Conservation (phyloP, 2,888 invertebrate genomes). For the Melinaea marsaeus region DNA sequence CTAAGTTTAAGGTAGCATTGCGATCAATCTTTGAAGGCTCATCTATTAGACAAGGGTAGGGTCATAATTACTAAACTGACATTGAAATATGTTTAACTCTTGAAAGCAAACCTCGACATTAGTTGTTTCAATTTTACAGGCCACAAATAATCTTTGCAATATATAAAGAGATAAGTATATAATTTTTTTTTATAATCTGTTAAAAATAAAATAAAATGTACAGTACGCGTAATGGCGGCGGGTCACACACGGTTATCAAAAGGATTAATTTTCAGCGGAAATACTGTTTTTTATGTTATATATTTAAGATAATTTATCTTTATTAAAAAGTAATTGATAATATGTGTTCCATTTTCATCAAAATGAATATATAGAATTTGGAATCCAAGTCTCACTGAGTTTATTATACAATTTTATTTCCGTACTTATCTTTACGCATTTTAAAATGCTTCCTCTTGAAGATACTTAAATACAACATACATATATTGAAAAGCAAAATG, state of each 20-base stretch:
- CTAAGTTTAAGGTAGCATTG: conserved; percentile 8
- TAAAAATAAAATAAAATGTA: not conserved
- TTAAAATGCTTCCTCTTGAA: no score
- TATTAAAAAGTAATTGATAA: not conserved
- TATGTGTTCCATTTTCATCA: not conserved
- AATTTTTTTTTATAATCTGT: not conserved
- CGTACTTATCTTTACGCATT: no score
- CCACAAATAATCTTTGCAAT: no score
- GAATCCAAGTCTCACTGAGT: not conserved
- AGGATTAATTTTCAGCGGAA: not conserved
- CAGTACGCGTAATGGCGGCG: not conserved
- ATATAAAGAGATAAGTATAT: no score
- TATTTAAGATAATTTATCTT: not conserved
- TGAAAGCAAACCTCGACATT: no score
- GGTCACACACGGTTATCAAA: not conserved
- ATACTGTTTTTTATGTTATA: not conserved
- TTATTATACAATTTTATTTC: no score
- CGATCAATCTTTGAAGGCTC: not conserved
- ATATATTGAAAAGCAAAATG: no score
- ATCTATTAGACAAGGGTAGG: no score
- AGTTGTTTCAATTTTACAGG: no score
- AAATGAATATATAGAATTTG: not conserved
- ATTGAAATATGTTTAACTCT: no score
- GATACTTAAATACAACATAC: no score
- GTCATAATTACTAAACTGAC: no score